These are phyloP conservation scores for Elephantulus edwardii DNA, from an alignment of 2,113 vertebrate species.

Conservation along the genomic window DNA sequence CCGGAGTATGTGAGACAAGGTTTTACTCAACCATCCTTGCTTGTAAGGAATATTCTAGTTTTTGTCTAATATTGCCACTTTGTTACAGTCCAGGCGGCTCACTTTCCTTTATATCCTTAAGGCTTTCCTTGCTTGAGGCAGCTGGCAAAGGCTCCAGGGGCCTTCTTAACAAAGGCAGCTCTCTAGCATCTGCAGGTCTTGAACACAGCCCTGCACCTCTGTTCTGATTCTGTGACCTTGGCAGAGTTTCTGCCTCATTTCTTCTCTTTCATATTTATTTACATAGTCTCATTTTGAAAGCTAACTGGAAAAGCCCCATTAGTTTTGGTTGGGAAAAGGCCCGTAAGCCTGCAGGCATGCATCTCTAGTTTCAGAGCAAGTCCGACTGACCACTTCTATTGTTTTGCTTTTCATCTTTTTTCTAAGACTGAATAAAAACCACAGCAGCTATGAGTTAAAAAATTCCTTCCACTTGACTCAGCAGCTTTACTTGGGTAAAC, in stretches of 20 bases:
- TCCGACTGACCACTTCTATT: background rate
- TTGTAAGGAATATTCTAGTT: too few species aligned
- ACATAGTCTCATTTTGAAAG: slow-evolving; percentile 31
- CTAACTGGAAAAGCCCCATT: background rate
- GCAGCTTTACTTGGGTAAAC: background rate
- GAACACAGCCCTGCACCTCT: background rate
- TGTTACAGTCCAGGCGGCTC: too few species aligned
- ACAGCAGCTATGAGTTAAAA: background rate
- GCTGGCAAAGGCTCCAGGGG: background rate
- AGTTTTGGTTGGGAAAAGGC: background rate
- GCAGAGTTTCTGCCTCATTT: background rate
- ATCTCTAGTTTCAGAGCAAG: slow-evolving; percentile 41
- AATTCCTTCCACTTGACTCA: background rate
- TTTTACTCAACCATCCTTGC: too few species aligned
- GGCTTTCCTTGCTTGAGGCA: slow-evolving; percentile 14
- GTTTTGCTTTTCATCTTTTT: slow-evolving; percentile 42
- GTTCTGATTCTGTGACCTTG: slow-evolving; percentile 9
- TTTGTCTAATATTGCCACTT: too few species aligned
- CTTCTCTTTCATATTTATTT: background rate
- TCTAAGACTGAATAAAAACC: slow-evolving; percentile 39
- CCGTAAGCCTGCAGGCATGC: background rate
- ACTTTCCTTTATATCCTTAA: too few species aligned
- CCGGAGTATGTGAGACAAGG: too few species aligned
- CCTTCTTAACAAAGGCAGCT: background rate
- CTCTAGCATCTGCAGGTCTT: background rate